Base-by-base conservation (phyloP, 2,797 vertebrate genomes). In the Sylvilagus floridanus region DNA sequence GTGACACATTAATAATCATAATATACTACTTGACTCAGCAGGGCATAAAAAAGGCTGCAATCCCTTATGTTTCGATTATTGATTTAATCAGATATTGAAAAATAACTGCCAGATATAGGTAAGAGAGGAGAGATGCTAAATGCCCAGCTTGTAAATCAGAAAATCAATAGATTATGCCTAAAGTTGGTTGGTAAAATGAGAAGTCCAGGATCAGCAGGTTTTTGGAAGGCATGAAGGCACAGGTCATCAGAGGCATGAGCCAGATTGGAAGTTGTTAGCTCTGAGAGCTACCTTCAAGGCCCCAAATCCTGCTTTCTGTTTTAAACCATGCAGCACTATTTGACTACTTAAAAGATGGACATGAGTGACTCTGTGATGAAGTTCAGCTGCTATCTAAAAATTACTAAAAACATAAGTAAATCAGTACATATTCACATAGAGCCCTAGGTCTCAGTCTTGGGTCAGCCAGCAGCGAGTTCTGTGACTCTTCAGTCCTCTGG, bases 341-440 rank as follows among this genome's bases (percentile, higher is more conserved):
- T 57, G 57, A 50, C n/a, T 88, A 4, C 57, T 83, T 79, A 65
- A 72, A 71, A 83, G 35, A 66, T 54, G 17, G 37, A 57, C 13
- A n/a, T 24, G 12, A 21, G 19, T 60, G 69, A 9, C 26, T 81
- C 52, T 72, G 22, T 72, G 54, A 72, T 73, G 60, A 91, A 72
- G 57, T 83, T 68, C 37, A 62, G 2, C 93, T 93, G n/a, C 21
- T 72, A 19, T 30, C 68, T 84, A 32, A 85, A 90, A 85, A 73
- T 37, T 50, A 88, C 42, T 68, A 73, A 90, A 52, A 26, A 7
- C 14, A 54, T 17, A 91, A 5, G 9, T 76, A 50, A 94, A 66
- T n/a, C 4, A 68, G n/a, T 42, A 76, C 87, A 72, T 69, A 91
- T 72, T 72, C 69, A 77, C 4, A 54, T 10, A 7, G 65, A 85